phyloP scores from a whole-genome alignment of 2,113 vertebrate species.

The Chaetorhynchus papuensis region DNA sequence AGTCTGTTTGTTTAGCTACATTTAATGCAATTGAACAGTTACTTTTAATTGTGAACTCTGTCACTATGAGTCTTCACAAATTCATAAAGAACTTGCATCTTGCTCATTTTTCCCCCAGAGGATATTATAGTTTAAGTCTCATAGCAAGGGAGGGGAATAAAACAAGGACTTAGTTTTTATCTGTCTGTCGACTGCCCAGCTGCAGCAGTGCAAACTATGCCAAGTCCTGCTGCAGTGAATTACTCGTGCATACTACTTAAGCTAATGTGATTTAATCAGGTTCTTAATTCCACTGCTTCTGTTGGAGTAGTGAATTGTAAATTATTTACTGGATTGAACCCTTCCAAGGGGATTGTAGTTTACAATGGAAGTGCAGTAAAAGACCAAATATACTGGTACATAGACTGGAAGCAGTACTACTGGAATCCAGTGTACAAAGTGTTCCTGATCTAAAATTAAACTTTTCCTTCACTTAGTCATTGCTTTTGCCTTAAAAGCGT shows the following conservation, averaged over 20 bases:
- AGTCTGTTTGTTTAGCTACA: not conserved
- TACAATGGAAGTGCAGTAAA: not conserved
- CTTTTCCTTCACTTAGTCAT: not conserved
- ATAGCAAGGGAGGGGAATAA: not conserved
- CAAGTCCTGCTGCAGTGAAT: not conserved
- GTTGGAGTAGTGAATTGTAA: not conserved
- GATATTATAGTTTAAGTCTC: not conserved
- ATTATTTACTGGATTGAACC: not conserved
- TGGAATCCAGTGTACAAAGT: not conserved
- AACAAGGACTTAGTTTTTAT: not conserved
- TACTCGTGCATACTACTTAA: not conserved
- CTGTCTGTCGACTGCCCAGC: not conserved
- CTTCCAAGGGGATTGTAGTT: not conserved
- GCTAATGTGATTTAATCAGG: not conserved
- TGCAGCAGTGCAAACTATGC: not conserved
- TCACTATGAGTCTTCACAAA: not conserved
- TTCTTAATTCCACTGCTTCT: not conserved
- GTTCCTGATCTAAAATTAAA: conserved; percentile 40
- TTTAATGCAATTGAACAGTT: not conserved
- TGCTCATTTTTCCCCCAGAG: not conserved
- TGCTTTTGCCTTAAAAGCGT: not conserved
- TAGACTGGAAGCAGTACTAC: not conserved
- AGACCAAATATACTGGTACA: not conserved
- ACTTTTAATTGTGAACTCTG: not conserved
- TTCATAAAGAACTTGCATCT: not conserved